Evolutionary conservation across 2,888 invertebrate genomes (phyloP).

Genomic region (Malacosoma neustria): DNA sequence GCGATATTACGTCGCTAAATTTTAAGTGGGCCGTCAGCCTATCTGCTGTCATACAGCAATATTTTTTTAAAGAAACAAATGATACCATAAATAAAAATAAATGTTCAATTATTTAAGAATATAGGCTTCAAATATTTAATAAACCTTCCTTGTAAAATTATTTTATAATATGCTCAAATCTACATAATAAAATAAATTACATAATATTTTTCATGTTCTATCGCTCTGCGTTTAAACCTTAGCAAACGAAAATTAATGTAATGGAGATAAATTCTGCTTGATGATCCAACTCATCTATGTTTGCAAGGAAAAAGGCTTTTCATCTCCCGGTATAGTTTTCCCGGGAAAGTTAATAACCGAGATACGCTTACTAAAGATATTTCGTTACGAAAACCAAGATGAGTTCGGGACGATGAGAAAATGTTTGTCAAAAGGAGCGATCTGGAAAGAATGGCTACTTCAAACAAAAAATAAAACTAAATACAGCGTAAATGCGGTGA

Average conservation of each 20-base stretch:
- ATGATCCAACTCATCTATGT: background rate
- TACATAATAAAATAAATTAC: too few relatives aligned
- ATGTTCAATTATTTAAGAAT: too few relatives aligned
- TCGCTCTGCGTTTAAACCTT: too few relatives aligned
- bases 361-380: background rate
- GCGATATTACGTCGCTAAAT: too few relatives aligned
- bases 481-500: background rate
- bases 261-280: too few relatives aligned
- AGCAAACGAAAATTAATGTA: too few relatives aligned
- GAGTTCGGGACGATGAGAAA: background rate
- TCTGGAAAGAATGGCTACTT: background rate
- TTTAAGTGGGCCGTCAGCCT: background rate
- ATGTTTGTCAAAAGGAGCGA: background rate
- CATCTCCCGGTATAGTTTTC: background rate
- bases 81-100: too few relatives aligned
- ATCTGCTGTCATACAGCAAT: background rate
- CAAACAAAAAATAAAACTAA: background rate
- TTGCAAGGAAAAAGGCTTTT: background rate
- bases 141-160: too few relatives aligned
- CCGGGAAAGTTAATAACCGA: conserved; percentile 1
- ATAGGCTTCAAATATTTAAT: too few relatives aligned
- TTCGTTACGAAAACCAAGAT: background rate
- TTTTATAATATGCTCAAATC: too few relatives aligned
- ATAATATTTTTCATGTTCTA: too few relatives aligned
- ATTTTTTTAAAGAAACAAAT: too few relatives aligned